Base-by-base conservation (phyloP, 2,113 vertebrate genomes). In the Archilochus colubris region DNA sequence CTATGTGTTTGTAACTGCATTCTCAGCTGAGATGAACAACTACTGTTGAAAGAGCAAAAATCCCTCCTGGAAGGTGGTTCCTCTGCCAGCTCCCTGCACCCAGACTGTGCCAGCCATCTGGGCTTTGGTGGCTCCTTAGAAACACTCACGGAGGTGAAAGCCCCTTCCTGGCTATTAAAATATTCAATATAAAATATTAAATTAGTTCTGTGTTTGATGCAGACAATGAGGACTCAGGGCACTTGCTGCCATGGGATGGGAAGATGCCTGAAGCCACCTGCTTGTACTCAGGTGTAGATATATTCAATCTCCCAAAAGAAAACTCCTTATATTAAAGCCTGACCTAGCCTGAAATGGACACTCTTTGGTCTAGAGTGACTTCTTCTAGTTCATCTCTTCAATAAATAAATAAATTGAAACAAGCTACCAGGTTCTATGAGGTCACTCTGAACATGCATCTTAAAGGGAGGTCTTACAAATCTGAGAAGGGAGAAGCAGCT, bases 91-190 rank as follows among this genome's bases (percentile, higher is more conserved):
- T 79, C 74, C 74, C 58, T 13, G 14, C 40, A 80, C 8, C 25
- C 40, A 55, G 57, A 7, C 6, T 8, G 10, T 5, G 75, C 53
- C 1, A 5, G 36, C 23, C 70, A 23, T 44, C 38, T 0, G 2
- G 24, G 48, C 33, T 6, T 38, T 30, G n/a, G 53, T 10, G 50
- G 30, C 40, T 72, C 46, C 70, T n/a, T 13, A 38, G 74, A 50
- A 38, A 59, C 9, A 9, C 24, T 28, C 12, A 2, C 0, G 4
- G 78, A 38, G 48, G 36, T n/a, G 43, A 67, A 86, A 86, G 2
- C 7, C 14, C 46, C 55, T 77, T 67, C 59, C 70, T 53, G 59
- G 46, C 16, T 24, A 14, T 51, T 38, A 62, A 38, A 62, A 78
- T 3, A 38, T 38, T 38, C 10, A 38, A 38, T 38, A 38, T 20